A percentile compares a stretch with the other conserved stretches of the same genome.
These are phyloP conservation scores for Cyclophora albipunctata DNA, from an alignment of 2,888 invertebrate species.

Conservation along the genomic window DNA sequence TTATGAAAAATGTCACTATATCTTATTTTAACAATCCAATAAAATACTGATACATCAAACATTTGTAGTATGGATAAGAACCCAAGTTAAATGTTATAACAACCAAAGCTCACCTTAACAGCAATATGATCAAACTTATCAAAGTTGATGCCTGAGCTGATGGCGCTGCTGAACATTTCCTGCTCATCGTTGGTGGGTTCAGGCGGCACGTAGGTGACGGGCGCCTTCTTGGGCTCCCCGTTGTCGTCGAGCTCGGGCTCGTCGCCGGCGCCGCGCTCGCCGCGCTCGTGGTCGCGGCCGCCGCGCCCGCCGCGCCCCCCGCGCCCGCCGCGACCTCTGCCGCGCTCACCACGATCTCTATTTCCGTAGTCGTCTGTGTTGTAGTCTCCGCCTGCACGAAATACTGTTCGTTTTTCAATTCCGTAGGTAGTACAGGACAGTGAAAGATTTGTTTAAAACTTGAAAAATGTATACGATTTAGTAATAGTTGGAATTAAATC, in stretches of 20 bases:
- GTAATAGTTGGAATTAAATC: too few relatives aligned
- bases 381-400: constrained; percentile 20
- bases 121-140: constrained; percentile 91
- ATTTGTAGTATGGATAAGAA: too few relatives aligned
- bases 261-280: constrained; percentile 23
- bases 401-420: background rate
- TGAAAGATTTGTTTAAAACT: too few relatives aligned
- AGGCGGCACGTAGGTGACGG: constrained; percentile 80
- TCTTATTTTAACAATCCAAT: too few relatives aligned
- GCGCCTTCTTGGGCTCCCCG: constrained; percentile 54
- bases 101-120: constrained; percentile 79
- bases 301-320: constrained; percentile 30
- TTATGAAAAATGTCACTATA: too few relatives aligned
- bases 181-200: constrained; percentile 82
- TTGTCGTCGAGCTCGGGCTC: constrained; percentile 37
- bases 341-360: constrained; percentile 36
- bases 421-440: background rate
- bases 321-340: constrained; percentile 34
- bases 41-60: too few relatives aligned
- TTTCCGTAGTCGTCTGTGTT: constrained; percentile 27
- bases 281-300: constrained; percentile 25
- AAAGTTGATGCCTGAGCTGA: constrained; percentile 92
- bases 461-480: too few relatives aligned
- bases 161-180: constrained; percentile 80
- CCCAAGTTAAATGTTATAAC: too few relatives aligned